Evolutionary conservation across 1,140 invertebrate genomes (phyloP).

Genomic region (Caenorhabditis inopinata): DNA sequence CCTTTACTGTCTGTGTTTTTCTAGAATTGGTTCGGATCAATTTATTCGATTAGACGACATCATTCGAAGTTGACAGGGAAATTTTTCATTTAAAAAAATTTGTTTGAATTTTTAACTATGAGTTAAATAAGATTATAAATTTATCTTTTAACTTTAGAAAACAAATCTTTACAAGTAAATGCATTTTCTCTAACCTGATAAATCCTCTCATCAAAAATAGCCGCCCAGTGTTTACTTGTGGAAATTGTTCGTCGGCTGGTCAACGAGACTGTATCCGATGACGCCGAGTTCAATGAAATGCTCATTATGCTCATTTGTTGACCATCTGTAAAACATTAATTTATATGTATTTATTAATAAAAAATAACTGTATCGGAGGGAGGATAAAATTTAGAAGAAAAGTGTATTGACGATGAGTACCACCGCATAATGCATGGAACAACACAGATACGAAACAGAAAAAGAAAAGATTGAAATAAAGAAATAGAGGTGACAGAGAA

Average conservation of each 20-base stretch:
- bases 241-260: constrained; percentile 3
- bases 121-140: too few relatives aligned
- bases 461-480: background rate
- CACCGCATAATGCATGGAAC: constrained; percentile 4
- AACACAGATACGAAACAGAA: background rate
- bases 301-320: background rate
- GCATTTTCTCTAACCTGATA: constrained; percentile 18
- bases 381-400: background rate
- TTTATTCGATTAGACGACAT: too few relatives aligned
- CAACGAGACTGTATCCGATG: constrained; percentile 15
- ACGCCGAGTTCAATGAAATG: background rate
- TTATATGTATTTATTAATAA: too few relatives aligned
- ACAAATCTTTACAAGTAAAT: too few relatives aligned
- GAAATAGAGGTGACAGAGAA: background rate
- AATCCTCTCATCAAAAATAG: constrained; percentile 15
- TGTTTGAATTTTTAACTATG: too few relatives aligned
- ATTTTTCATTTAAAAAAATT: too few relatives aligned
- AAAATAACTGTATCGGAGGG: too few relatives aligned
- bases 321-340: constrained; percentile 9
- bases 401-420: constrained; percentile 17
- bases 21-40: too few relatives aligned
- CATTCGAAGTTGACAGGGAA: too few relatives aligned
- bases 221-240: background rate
- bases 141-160: too few relatives aligned
- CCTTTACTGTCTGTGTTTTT: too few relatives aligned